phyloP scores from a whole-genome alignment of 1,140 invertebrate species.

The Aethina tumida region DNA sequence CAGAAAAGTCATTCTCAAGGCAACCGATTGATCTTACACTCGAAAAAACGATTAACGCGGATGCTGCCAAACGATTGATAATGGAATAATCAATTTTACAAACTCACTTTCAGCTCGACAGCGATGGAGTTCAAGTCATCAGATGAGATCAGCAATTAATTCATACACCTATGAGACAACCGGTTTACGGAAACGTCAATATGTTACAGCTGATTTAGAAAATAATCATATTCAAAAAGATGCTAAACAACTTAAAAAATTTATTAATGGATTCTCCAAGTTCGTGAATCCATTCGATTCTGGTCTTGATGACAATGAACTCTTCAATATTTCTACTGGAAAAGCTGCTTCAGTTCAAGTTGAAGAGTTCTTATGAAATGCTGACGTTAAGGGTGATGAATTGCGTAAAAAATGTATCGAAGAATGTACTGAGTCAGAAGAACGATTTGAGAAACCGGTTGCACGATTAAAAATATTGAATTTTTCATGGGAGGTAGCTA shows the following conservation, averaged over 20 bases:
- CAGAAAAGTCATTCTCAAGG: conserved; percentile 12
- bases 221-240: conserved; percentile 6
- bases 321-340: conserved; percentile 16
- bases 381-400: conserved; percentile 9
- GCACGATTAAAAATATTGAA: no score
- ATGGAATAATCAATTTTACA: conserved; percentile 14
- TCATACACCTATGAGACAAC: background rate
- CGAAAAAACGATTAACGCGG: conserved; percentile 19
- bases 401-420: conserved; percentile 13
- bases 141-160: conserved; percentile 15
- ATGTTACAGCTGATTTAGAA: conserved; percentile 1
- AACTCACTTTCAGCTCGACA: conserved; percentile 19
- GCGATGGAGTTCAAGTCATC: conserved; percentile 16
- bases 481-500: conserved; percentile 15
- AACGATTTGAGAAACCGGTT: conserved; percentile 22
- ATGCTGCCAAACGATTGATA: conserved; percentile 10
- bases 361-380: conserved; percentile 12
- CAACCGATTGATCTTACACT: conserved; percentile 14
- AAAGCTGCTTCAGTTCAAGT: conserved; percentile 13
- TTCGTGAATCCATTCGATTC: conserved; percentile 18
- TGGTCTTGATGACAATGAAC: conserved; percentile 9
- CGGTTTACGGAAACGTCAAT: background rate
- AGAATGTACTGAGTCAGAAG: conserved; percentile 12
- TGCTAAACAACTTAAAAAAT: conserved; percentile 13
- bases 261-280: conserved; percentile 12